A percentile compares a stretch with the other conserved stretches of the same genome.
phyloP scores from a whole-genome alignment of 2,888 invertebrate species.

The Malthinus seriepunctatus region DNA sequence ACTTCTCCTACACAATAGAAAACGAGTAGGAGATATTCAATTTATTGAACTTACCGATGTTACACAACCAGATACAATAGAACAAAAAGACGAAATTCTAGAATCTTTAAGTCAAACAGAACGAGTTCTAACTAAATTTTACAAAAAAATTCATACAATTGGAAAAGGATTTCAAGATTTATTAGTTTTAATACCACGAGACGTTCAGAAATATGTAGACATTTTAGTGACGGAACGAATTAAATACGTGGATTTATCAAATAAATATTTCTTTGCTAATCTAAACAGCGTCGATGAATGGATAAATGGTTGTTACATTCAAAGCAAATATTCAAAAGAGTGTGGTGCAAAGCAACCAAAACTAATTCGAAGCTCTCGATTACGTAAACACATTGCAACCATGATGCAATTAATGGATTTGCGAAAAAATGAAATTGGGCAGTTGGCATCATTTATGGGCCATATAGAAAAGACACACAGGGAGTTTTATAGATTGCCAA shows the following conservation, averaged over 20 bases:
- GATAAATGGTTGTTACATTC: not conserved
- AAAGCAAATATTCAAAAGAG: not conserved
- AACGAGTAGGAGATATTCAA: constrained; percentile 15
- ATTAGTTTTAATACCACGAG: constrained; percentile 10
- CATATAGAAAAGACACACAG: constrained; percentile 14
- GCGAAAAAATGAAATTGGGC: constrained; percentile 6
- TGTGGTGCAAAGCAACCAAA: not conserved
- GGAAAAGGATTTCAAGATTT: constrained; percentile 15
- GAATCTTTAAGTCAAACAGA: constrained; percentile 10
- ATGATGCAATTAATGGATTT: constrained; percentile 14
- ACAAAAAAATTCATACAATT: constrained; percentile 17
- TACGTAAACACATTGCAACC: constrained; percentile 34
- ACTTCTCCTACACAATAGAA: constrained; percentile 12
- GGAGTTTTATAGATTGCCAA: constrained; percentile 20
- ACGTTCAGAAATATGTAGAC: constrained; percentile 6
- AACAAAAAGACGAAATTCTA: constrained; percentile 13
- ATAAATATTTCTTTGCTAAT: not conserved
- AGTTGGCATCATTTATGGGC: constrained; percentile 13
- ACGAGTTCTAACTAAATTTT: constrained; percentile 12
- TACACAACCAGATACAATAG: constrained; percentile 8
- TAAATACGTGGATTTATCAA: constrained; percentile 4
- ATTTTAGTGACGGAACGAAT: constrained; percentile 4
- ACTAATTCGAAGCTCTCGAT: not conserved
- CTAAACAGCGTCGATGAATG: not conserved
- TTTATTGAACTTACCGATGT: constrained; percentile 13